Evolutionary conservation across 2,888 invertebrate species (phyloP).

Genomic region (Eumacrocentrus americanus): DNA sequence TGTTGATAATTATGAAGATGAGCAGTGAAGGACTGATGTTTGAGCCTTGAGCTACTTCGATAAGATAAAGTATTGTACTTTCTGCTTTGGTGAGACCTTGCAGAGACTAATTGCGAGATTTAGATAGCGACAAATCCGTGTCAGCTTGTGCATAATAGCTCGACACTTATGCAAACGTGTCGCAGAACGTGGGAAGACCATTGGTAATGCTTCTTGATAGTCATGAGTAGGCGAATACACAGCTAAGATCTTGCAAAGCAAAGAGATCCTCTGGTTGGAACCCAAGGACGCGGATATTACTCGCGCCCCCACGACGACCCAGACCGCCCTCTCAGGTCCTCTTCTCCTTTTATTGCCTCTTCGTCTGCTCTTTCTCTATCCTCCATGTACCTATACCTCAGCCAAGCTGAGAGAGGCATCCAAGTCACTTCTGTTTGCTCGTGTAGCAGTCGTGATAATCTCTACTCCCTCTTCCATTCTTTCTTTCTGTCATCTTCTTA

Average conservation of each 20-base stretch:
- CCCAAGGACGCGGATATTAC: not conserved
- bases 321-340: not conserved
- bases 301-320: slow-evolving; percentile 15
- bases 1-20: not conserved
- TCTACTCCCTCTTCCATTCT: too few relatives aligned
- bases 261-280: too few relatives aligned
- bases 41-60: slow-evolving; percentile 5
- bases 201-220: not conserved
- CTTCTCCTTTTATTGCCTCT: not conserved
- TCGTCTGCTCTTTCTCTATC: too few relatives aligned
- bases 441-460: too few relatives aligned
- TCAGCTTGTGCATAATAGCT: slow-evolving; percentile 7
- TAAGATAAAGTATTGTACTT: not conserved
- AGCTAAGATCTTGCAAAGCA: too few relatives aligned
- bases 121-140: slow-evolving; percentile 3
- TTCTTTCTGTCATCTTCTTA: not conserved
- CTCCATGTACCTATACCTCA: too few relatives aligned
- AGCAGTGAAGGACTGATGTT: not conserved
- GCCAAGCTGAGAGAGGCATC: too few relatives aligned
- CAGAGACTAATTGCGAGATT: not conserved
- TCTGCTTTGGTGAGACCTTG: not conserved
- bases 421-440: too few relatives aligned
- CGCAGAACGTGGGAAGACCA: slow-evolving; percentile 5
- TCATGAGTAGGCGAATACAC: not conserved
- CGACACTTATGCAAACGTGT: slow-evolving; percentile 14